Evolutionary conservation across 2,113 vertebrate species (phyloP).

Genomic region (Rhipidura dahli): DNA sequence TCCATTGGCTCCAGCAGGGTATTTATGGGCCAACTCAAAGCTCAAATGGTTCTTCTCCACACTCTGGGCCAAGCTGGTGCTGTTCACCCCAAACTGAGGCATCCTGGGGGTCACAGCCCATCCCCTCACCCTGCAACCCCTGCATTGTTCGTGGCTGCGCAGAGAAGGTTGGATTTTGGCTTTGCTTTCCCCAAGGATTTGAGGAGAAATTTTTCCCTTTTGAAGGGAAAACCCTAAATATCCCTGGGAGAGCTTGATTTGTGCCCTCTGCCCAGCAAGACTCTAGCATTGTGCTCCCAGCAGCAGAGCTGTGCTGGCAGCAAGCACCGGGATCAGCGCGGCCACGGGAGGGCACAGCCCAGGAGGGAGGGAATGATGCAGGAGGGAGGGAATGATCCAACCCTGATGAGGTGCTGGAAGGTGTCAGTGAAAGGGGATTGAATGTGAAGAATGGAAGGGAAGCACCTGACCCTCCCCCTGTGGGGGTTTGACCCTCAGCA

Average conservation of each 20-base stretch:
- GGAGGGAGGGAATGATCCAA: neutral
- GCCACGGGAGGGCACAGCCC: neutral
- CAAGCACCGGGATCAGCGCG: accelerated
- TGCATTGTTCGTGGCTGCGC: accelerated
- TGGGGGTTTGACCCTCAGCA: neutral
- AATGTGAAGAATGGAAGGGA: neutral
- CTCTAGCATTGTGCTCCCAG: neutral
- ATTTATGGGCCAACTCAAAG: accelerated
- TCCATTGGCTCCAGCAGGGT: accelerated
- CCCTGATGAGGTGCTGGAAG: accelerated
- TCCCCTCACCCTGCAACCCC: accelerated
- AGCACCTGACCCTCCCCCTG: no score
- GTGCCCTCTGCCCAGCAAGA: neutral
- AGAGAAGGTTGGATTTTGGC: neutral
- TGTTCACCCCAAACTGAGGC: neutral
- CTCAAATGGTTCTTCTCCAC: neutral
- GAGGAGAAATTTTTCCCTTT: neutral
- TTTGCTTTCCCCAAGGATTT: neutral
- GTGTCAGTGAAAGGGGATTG: neutral
- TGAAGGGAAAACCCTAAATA: neutral
- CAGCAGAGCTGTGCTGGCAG: neutral
- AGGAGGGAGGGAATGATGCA: neutral
- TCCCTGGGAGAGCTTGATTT: neutral
- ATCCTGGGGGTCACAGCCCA: neutral
- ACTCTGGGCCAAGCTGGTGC: neutral